Conservation (phyloP, 1,140 invertebrate genomes). For the Pogonus chalceus region DNA sequence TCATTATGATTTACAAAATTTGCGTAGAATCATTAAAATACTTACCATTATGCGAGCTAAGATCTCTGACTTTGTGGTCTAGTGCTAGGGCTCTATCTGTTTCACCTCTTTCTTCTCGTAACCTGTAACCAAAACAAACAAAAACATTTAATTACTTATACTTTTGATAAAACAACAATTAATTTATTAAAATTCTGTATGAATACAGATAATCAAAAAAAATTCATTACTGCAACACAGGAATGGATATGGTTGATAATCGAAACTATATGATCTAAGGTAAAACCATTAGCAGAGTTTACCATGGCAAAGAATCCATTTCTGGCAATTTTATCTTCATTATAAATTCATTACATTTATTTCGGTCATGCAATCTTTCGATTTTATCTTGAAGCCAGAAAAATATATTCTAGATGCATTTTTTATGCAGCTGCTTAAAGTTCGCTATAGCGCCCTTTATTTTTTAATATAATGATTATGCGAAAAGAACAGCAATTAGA, state of each 20-base stretch:
- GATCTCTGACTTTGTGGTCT: constrained; percentile 70
- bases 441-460: background rate
- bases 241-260: too few relatives aligned
- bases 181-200: constrained; percentile 11
- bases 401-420: constrained; percentile 4
- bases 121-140: constrained; percentile 48
- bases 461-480: constrained; percentile 8
- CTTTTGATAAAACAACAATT: constrained; percentile 1
- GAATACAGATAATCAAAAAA: constrained; percentile 14
- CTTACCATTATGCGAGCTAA: constrained; percentile 78
- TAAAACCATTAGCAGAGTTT: too few relatives aligned
- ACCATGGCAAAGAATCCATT: too few relatives aligned
- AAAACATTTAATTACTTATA: constrained; percentile 10
- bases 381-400: constrained; percentile 18
- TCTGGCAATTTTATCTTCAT: constrained; percentile 22
- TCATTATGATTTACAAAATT: background rate
- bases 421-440: constrained; percentile 2
- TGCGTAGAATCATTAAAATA: constrained; percentile 13
- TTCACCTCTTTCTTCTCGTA: constrained; percentile 73
- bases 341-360: constrained; percentile 25
- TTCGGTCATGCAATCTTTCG: constrained; percentile 19
- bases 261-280: too few relatives aligned
- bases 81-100: constrained; percentile 63
- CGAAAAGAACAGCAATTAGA: constrained; percentile 19
- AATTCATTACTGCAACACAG: constrained; percentile 20